Conservation (phyloP, 2,113 vertebrate species). For the Eulemur macaco region DNA sequence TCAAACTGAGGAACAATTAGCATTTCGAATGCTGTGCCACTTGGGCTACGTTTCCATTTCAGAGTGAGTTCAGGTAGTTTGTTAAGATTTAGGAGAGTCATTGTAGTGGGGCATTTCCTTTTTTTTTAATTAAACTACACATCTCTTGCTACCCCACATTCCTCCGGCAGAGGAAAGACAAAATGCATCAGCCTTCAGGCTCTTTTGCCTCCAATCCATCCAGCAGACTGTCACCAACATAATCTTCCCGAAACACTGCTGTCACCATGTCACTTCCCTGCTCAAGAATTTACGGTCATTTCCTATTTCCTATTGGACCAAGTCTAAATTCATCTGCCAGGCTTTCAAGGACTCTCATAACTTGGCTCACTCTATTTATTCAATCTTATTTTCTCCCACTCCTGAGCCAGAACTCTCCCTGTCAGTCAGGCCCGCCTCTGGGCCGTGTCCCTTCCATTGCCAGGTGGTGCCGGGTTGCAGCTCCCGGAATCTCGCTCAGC, state of each 20-base stretch:
- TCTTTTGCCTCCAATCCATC: conserved; percentile 48
- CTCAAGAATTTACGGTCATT: conserved; percentile 64
- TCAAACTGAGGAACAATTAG: background rate
- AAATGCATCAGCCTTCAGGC: conserved; percentile 51
- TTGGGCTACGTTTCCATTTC: background rate
- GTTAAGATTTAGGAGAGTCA: conserved; percentile 38
- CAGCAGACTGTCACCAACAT: conserved; percentile 39
- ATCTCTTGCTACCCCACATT: conserved; percentile 29
- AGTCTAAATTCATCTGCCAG: conserved; percentile 62
- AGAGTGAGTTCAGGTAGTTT: background rate
- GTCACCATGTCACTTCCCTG: conserved; percentile 51
- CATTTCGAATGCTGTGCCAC: background rate
- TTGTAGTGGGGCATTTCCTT: conserved; percentile 7
- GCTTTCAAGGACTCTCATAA: conserved; percentile 69
- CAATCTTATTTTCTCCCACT: conserved; percentile 26
- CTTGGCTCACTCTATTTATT: conserved; percentile 60
- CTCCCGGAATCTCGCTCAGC: background rate
- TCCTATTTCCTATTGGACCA: conserved; percentile 51
- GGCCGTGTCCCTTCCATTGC: background rate
- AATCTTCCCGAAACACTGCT: conserved; percentile 68
- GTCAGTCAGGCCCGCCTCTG: background rate
- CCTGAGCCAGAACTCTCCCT: background rate
- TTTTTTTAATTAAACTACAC: conserved; percentile 30
- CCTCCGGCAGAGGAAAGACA: conserved; percentile 48
- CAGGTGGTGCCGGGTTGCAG: background rate